Percentiles rank a stretch among this genome's conserved stretches.
Conservation (phyloP, 2,113 vertebrate genomes). For the Rattus rattus region DNA sequence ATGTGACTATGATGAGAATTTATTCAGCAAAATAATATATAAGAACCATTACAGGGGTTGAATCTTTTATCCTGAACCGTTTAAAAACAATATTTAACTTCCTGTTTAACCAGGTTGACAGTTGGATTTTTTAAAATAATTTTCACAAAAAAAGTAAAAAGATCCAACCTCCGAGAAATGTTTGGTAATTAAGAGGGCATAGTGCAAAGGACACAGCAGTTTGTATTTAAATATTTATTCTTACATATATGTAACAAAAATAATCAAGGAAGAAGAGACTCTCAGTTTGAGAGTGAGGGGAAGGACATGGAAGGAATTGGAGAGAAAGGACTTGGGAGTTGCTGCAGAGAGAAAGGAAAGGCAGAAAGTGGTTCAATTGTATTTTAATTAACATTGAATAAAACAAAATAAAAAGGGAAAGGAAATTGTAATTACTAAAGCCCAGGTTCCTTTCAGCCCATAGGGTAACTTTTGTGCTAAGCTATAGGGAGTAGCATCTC, state of each 20-base stretch:
- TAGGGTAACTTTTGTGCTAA: not conserved
- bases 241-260: not conserved
- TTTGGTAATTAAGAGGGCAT: not conserved
- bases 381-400: not conserved
- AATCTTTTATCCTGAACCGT: not conserved
- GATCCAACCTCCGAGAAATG: not conserved
- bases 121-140: not conserved
- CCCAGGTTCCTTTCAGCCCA: not conserved
- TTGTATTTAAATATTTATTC: not conserved
- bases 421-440: not conserved
- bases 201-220: not conserved
- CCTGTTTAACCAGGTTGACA: not conserved
- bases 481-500: not conserved
- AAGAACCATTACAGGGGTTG: not conserved
- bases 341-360: not conserved
- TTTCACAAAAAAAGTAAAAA: not conserved
- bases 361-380: not conserved
- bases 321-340: not conserved
- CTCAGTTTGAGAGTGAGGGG: not conserved
- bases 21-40: not conserved
- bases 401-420: not conserved
- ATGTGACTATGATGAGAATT: not conserved
- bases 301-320: not conserved
- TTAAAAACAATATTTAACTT: not conserved
- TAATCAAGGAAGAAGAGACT: not conserved